Evolutionary conservation across 2,113 vertebrate genomes (phyloP).

Genomic region (Eidolon helvum): DNA sequence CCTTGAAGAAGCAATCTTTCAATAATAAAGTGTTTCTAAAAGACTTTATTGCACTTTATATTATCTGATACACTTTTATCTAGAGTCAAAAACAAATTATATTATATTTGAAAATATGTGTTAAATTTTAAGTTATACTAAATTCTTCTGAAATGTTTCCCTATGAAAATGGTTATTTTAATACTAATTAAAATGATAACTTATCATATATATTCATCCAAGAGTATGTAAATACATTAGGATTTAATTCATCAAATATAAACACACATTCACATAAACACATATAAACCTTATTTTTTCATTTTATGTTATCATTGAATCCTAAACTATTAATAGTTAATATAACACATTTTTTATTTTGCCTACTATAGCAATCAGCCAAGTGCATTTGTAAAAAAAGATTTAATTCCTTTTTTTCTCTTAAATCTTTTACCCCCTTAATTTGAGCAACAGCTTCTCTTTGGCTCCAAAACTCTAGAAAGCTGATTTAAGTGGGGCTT

Average conservation of each 20-base stretch:
- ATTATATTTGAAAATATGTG: slow-evolving; percentile 15
- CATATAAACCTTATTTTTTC: not conserved
- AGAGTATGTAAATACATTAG: not conserved
- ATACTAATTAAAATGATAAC: not conserved
- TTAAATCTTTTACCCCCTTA: not conserved
- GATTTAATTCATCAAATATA: not conserved
- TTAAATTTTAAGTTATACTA: not conserved
- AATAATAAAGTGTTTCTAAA: not conserved
- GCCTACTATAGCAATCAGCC: not conserved
- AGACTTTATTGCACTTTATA: not conserved
- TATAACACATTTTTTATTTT: not conserved
- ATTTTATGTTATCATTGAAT: not conserved
- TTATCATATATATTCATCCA: not conserved
- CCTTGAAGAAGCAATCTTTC: not conserved
- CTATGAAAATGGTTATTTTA: not conserved
- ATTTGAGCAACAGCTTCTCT: not conserved
- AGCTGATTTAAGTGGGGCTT: not conserved
- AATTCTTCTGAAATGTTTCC: not conserved
- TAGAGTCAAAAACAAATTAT: slow-evolving; percentile 5
- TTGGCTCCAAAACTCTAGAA: not conserved
- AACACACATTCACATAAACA: not conserved
- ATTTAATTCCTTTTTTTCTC: not conserved
- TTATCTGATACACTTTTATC: not conserved
- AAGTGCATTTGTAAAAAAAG: not conserved
- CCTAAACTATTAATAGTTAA: not conserved